Evolutionary conservation across 2,888 invertebrate species (phyloP), one percentile per base, ranked within the genome.

Genomic region (Tethea ocularis): DNA sequence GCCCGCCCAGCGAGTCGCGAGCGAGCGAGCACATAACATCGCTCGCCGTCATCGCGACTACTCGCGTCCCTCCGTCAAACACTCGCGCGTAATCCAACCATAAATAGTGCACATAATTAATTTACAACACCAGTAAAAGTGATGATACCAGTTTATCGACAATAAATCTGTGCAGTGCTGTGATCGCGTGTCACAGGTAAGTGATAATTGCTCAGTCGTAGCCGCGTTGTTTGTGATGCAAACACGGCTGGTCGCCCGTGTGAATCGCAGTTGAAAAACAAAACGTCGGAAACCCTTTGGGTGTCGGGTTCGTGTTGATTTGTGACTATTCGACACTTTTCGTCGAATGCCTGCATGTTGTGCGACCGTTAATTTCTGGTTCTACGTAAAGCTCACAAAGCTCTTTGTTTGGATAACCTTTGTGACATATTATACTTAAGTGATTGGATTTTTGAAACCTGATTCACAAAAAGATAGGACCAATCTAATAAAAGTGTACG

Each of bases 71-170:
- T 13, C 33, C 54, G 54, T 26, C 33, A 36, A 15, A 33, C 36
- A 54, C 36, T 61, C 69, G 63, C 67, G 68, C 73, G 69, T 77
- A 69, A 77, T 74, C 71, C 67, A 71, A 74, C 76, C 80, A 83
- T 84, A 82, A 80, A 79, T 78, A 88, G 89, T 88, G 85, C 83
- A 84, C 84, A 87, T 86, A 85, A 91, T 89, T 89, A 90, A 89
- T 90, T 89, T 89, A 91, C 83, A 88, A 87, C 89, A 83, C 79
- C 83, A 89, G 87, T 91, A 88, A 89, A 88, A 90, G 92, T 93
- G 92, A 93, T 92, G 88, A 90, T 90, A 89, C 86, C 78, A 86
- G 89, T 91, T 91, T 89, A 91, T 91, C 87, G 89, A 88, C 92
- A 83, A 88, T 91, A 90, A 91, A 92, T 88, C 89, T 88, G 89